Percentiles rank a stretch among this genome's conserved stretches.
These are phyloP conservation scores for Theodoxus fluviatilis DNA, from an alignment of 2,888 invertebrate species.

Conservation along the genomic window DNA sequence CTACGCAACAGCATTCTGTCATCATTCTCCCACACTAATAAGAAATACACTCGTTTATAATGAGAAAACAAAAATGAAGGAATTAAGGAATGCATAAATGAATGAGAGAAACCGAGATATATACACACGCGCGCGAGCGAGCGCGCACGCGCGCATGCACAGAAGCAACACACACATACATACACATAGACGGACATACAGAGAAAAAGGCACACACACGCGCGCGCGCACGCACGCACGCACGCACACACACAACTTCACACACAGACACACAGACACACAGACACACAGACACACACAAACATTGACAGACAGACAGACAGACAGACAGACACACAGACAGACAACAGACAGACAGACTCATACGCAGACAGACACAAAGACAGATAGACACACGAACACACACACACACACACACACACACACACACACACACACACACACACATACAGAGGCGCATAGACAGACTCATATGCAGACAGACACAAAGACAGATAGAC, in stretches of 20 bases:
- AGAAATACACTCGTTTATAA: too few species aligned
- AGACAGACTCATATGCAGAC: background rate
- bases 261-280: constrained; percentile 9
- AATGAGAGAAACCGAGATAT: too few species aligned
- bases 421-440: constrained; percentile 1
- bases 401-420: background rate
- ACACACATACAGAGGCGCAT: background rate
- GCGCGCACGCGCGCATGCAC: constrained; percentile 5
- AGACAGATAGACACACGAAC: background rate
- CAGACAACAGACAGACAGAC: constrained; percentile 2
- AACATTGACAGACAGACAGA: background rate
- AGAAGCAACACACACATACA: background rate
- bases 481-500: too few species aligned
- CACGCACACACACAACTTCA: background rate
- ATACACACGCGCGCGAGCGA: too few species aligned
- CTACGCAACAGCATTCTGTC: too few species aligned
- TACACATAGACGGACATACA: background rate
- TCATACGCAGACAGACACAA: constrained; percentile 12
- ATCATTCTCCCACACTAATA: too few species aligned
- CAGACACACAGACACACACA: constrained; percentile 6
- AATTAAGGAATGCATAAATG: too few species aligned
- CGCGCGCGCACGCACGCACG: constrained; percentile 6
- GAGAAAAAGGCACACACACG: constrained; percentile 5
- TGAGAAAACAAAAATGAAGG: too few species aligned
- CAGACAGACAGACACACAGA: background rate